These are phyloP conservation scores for Propithecus coquereli DNA, from an alignment of 2,113 vertebrate genomes.

Conservation along the genomic window DNA sequence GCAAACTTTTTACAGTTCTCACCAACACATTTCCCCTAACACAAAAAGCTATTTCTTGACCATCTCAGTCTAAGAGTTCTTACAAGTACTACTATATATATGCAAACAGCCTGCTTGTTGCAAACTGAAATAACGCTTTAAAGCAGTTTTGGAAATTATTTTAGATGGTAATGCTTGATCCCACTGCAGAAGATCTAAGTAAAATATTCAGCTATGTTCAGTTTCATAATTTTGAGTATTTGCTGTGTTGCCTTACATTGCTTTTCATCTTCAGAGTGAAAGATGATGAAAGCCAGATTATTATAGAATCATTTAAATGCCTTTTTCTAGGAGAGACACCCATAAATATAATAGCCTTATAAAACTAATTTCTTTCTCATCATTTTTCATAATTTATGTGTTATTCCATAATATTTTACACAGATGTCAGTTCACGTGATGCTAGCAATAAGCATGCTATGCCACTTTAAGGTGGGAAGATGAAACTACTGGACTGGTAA, in stretches of 20 bases:
- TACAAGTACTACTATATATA: background rate
- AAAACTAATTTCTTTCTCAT: slow-evolving; percentile 1
- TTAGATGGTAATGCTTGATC: background rate
- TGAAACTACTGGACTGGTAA: background rate
- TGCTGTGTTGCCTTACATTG: background rate
- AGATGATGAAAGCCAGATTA: background rate
- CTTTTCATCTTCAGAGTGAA: slow-evolving; percentile 10
- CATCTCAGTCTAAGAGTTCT: background rate
- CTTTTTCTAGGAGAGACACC: background rate
- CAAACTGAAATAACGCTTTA: background rate
- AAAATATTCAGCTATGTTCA: background rate
- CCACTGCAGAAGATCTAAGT: background rate
- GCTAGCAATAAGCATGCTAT: background rate
- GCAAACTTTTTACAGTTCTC: slow-evolving; percentile 9
- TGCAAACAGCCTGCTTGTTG: background rate
- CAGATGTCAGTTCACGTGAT: background rate
- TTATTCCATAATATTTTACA: background rate
- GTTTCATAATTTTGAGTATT: background rate
- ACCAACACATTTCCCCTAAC: slow-evolving; percentile 36
- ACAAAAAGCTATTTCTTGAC: background rate
- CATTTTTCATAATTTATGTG: background rate
- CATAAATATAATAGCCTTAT: slow-evolving; percentile 11
- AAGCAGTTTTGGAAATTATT: background rate
- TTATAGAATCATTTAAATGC: background rate
- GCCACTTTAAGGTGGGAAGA: background rate